phyloP scores from a whole-genome alignment of 2,113 vertebrate genomes.

The Gallinago media region DNA sequence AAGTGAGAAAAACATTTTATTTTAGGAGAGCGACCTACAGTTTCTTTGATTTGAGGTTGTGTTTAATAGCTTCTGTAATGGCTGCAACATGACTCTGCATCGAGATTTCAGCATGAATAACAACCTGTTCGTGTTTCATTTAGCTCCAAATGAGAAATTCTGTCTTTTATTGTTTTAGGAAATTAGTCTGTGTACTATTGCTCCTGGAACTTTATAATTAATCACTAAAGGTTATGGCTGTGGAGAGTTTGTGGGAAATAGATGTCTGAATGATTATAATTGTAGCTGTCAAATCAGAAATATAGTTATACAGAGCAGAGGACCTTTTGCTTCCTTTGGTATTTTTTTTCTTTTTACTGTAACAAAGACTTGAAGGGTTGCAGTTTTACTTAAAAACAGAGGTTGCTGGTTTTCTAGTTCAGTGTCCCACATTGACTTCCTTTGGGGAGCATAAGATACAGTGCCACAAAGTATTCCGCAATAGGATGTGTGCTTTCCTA shows the following conservation, averaged over 20 bases:
- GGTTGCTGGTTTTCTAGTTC: not conserved
- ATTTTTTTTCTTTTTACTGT: not conserved
- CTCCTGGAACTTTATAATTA: constrained; percentile 80
- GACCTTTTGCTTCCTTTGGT: constrained; percentile 51
- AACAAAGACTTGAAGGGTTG: constrained; percentile 42
- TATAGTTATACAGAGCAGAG: constrained; percentile 36
- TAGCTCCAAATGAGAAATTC: constrained; percentile 82
- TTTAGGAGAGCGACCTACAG: constrained; percentile 68
- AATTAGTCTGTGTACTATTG: constrained; percentile 81
- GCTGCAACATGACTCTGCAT: constrained; percentile 84
- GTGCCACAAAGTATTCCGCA: not conserved
- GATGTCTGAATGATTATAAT: constrained; percentile 76
- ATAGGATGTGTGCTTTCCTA: not conserved
- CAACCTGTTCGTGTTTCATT: constrained; percentile 78
- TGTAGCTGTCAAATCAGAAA: constrained; percentile 79
- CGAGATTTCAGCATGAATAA: constrained; percentile 83
- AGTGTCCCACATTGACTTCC: not conserved
- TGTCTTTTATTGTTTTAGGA: constrained; percentile 85
- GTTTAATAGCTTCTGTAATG: constrained; percentile 84
- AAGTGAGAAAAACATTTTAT: constrained; percentile 63
- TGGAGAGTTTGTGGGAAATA: constrained; percentile 77
- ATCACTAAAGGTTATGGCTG: constrained; percentile 79
- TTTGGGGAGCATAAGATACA: not conserved
- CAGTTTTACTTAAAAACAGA: not conserved
- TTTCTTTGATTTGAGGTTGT: constrained; percentile 78